phyloP scores from a whole-genome alignment of 2,113 vertebrate species.

The Pavo muticus region DNA sequence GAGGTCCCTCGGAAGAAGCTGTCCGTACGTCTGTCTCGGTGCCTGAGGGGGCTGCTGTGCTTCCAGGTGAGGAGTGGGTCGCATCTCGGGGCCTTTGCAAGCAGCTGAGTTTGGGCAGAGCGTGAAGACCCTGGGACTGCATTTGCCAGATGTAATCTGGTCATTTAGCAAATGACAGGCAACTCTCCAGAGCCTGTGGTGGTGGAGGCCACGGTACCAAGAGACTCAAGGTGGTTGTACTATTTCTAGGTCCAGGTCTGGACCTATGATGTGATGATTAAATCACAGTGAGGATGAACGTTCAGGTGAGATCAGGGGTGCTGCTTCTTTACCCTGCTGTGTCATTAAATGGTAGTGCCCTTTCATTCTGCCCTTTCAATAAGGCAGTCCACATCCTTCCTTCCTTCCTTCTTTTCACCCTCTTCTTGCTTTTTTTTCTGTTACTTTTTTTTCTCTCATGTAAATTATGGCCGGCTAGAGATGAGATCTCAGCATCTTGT shows the following conservation, averaged over 20 bases:
- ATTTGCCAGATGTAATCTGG: rapidly evolving
- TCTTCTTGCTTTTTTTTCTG: background rate
- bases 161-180: background rate
- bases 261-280: background rate
- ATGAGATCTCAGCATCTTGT: constrained; percentile 43
- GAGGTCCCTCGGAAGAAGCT: constrained; percentile 4
- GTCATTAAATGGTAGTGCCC: background rate
- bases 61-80: constrained; percentile 38
- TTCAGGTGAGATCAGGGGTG: background rate
- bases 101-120: background rate
- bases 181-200: background rate
- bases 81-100: background rate
- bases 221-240: background rate
- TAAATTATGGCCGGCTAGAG: constrained; percentile 23
- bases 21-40: background rate
- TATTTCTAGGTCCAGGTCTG: background rate
- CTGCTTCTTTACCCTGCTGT: background rate
- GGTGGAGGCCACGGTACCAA: background rate
- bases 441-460: background rate
- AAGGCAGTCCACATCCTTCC: background rate
- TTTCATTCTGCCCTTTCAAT: background rate
- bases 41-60: background rate
- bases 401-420: background rate
- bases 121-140: rapidly evolving
- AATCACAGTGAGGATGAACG: background rate